Evolutionary conservation across 2,113 vertebrate species (phyloP).

Genomic region (Hypanus sabinus): DNA sequence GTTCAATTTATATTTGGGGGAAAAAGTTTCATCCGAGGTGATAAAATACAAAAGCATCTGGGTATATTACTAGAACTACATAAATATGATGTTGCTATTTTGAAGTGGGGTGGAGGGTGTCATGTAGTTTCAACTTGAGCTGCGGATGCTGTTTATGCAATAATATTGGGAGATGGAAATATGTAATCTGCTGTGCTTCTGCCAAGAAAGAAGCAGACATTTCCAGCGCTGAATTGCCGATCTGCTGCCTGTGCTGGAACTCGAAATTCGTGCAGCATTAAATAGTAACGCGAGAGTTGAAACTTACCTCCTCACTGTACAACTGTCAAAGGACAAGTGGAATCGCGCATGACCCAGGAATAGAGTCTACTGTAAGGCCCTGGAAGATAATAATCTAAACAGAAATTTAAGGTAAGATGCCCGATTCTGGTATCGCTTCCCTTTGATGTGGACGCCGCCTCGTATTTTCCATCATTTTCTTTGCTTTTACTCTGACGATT

Average conservation of each 20-base stretch:
- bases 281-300: conserved; percentile 70
- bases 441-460: conserved; percentile 43
- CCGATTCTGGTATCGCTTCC: conserved; percentile 46
- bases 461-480: conserved; percentile 49
- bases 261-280: conserved; percentile 39
- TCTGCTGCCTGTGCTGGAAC: conserved; percentile 30
- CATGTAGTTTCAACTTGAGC: background rate
- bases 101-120: background rate
- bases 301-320: conserved; percentile 63
- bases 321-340: conserved; percentile 74
- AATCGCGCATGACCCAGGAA: conserved; percentile 61
- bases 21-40: background rate
- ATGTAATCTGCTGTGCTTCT: background rate
- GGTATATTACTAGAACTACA: background rate
- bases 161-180: background rate
- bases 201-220: background rate
- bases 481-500: conserved; percentile 52
- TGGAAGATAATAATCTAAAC: conserved; percentile 57
- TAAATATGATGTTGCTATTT: background rate
- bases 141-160: background rate
- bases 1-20: background rate
- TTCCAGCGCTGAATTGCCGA: background rate
- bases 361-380: conserved; percentile 62
- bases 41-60: background rate
- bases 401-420: conserved; percentile 60